Evolutionary conservation across 2,888 invertebrate genomes (phyloP).

Genomic region (Glaucopsyche alexis): DNA sequence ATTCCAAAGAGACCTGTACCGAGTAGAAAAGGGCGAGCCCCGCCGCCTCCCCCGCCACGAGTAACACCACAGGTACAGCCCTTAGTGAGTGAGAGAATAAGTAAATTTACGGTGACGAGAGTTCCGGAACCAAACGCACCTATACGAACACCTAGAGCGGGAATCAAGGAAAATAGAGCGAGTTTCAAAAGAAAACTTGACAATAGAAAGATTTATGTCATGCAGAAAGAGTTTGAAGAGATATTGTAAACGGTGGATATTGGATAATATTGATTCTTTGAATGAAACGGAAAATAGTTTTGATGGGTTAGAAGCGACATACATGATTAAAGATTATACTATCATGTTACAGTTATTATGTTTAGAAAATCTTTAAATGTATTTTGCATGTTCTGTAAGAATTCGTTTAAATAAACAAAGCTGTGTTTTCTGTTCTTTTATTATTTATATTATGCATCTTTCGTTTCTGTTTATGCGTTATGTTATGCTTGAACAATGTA

Average conservation of each 20-base stretch:
- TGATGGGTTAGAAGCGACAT: neutral
- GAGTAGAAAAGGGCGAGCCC: slow-evolving; percentile 40
- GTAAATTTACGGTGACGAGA: slow-evolving; percentile 60
- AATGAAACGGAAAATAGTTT: neutral
- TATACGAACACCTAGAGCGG: slow-evolving; percentile 55
- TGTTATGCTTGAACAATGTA: neutral
- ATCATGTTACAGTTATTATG: neutral
- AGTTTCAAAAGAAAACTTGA: slow-evolving; percentile 63
- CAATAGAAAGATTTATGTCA: slow-evolving; percentile 58
- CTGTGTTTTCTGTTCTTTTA: slow-evolving; percentile 17
- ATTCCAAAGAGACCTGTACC: slow-evolving; percentile 52
- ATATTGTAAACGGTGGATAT: slow-evolving; percentile 48
- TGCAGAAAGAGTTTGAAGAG: slow-evolving; percentile 71
- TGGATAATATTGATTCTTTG: neutral
- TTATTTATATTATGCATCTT: slow-evolving; percentile 18
- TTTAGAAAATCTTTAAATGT: neutral
- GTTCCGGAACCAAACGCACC: slow-evolving; percentile 54
- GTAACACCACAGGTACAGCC: slow-evolving; percentile 52
- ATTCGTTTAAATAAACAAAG: slow-evolving; percentile 19
- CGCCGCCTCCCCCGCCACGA: slow-evolving; percentile 47
- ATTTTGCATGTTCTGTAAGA: slow-evolving; percentile 25
- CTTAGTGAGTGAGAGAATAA: slow-evolving; percentile 72
- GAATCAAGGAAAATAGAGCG: slow-evolving; percentile 54
- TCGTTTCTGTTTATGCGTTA: slow-evolving; percentile 1
- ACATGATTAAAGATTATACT: neutral